phyloP scores from a whole-genome alignment of 2,888 invertebrate species.

The Tinea trinotella region DNA sequence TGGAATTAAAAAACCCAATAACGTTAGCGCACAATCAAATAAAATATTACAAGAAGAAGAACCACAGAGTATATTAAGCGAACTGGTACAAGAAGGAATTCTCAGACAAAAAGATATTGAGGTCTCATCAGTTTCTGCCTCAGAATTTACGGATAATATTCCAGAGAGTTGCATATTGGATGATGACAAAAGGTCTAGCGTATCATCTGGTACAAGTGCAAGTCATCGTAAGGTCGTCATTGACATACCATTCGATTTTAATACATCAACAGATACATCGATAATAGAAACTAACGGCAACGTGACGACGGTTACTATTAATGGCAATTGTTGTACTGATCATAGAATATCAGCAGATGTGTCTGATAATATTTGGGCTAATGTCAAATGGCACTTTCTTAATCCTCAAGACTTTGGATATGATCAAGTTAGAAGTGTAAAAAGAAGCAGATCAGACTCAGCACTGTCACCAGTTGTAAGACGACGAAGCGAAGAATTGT shows the following conservation, averaged over 20 bases:
- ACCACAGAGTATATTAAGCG: conserved; percentile 54
- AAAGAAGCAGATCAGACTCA: conserved; percentile 61
- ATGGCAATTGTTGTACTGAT: conserved; percentile 54
- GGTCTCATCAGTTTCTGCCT: conserved; percentile 48
- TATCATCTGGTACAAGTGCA: conserved; percentile 40
- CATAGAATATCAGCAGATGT: conserved; percentile 63
- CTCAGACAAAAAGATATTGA: conserved; percentile 59
- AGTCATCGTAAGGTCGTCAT: conserved; percentile 53
- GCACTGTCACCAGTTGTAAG: conserved; percentile 53
- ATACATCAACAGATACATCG: conserved; percentile 48
- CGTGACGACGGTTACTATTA: conserved; percentile 53
- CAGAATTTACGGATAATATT: conserved; percentile 45
- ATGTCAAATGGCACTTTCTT: conserved; percentile 61
- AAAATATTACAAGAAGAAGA: conserved; percentile 36
- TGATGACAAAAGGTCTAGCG: conserved; percentile 43
- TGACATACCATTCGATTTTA: conserved; percentile 54
- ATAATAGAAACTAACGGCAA: conserved; percentile 50
- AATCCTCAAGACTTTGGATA: conserved; percentile 63
- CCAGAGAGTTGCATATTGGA: conserved; percentile 42
- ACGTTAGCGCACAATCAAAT: conserved; percentile 29
- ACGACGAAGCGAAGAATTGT: conserved; percentile 55
- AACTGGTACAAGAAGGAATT: conserved; percentile 61
- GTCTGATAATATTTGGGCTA: conserved; percentile 63
- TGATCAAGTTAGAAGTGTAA: conserved; percentile 56
- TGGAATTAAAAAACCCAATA: conserved; percentile 32